phyloP scores from a whole-genome alignment of 2,113 vertebrate species.

The Ciconia maguari region DNA sequence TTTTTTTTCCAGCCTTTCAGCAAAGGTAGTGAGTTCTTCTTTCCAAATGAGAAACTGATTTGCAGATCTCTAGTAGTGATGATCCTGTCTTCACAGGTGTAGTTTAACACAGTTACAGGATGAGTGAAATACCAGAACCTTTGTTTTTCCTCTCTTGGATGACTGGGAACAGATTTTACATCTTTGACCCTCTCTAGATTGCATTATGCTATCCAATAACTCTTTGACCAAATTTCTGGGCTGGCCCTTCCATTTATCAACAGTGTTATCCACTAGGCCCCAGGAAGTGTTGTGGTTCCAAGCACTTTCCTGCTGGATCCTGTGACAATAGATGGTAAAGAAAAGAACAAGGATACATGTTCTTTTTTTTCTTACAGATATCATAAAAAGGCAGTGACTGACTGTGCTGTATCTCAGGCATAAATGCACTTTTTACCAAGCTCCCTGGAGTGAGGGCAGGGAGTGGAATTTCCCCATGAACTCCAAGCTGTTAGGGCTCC shows the following conservation, averaged over 20 bases:
- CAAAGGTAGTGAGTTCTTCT: background rate
- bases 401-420: background rate
- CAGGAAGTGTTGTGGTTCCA: background rate
- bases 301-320: background rate
- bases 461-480: background rate
- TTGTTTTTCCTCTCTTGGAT: background rate
- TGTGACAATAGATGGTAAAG: background rate
- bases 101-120: background rate
- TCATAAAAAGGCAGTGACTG: background rate
- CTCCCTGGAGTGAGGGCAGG: background rate
- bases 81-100: background rate
- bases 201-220: background rate
- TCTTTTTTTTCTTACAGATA: background rate
- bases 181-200: background rate
- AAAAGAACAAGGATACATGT: background rate
- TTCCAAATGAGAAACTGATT: background rate
- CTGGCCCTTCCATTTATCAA: background rate
- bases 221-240: background rate
- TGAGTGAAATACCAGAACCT: fast-evolving
- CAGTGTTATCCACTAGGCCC: background rate
- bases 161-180: background rate
- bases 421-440: background rate
- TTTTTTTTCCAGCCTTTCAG: background rate
- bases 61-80: background rate
- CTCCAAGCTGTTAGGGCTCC: background rate